Percentiles rank a stretch among this genome's conserved stretches.
These are phyloP conservation scores for Sphaeramia orbicularis DNA, from an alignment of 2,797 vertebrate species.

Conservation along the genomic window DNA sequence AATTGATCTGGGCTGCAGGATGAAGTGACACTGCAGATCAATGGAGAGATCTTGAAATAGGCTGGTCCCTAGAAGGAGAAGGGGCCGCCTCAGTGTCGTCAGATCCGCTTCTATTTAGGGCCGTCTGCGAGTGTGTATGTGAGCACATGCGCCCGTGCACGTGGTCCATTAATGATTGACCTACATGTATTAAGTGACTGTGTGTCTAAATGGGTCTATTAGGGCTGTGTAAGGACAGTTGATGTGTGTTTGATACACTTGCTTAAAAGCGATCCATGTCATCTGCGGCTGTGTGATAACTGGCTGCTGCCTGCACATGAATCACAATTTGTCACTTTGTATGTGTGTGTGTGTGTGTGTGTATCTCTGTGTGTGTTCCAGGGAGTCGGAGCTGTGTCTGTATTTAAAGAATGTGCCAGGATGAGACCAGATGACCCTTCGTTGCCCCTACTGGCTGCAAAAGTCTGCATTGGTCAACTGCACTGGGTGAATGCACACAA, in stretches of 20 bases:
- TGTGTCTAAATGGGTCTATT: slow-evolving; percentile 68
- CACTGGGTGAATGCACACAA: slow-evolving; percentile 96
- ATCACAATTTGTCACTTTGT: slow-evolving; percentile 48
- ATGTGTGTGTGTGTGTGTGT: slow-evolving; percentile 41
- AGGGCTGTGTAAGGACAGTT: slow-evolving; percentile 57
- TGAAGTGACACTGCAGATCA: slow-evolving; percentile 78
- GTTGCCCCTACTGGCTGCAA: slow-evolving; percentile 92
- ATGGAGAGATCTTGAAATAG: slow-evolving; percentile 81
- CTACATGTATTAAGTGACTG: slow-evolving; percentile 77
- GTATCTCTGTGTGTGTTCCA: slow-evolving; percentile 71
- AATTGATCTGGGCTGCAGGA: slow-evolving; percentile 66
- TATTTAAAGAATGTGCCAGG: slow-evolving; percentile 92
- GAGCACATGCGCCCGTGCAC: slow-evolving; percentile 14
- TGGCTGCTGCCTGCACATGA: slow-evolving; percentile 32
- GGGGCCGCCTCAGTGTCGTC: slow-evolving; percentile 72
- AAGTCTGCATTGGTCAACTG: slow-evolving; percentile 95
- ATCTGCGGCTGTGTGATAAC: slow-evolving; percentile 37
- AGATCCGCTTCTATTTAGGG: slow-evolving; percentile 77
- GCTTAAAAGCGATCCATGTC: slow-evolving; percentile 32
- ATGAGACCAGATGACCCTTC: slow-evolving; percentile 93
- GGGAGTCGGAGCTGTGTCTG: slow-evolving; percentile 93
- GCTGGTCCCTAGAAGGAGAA: slow-evolving; percentile 78
- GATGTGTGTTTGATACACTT: slow-evolving; percentile 60
- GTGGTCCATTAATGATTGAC: slow-evolving; percentile 76
- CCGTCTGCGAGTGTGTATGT: slow-evolving; percentile 22